Evolutionary conservation across 2,797 vertebrate genomes (phyloP), one percentile per base, ranked within the genome.

Genomic region (Scleropages formosus): DNA sequence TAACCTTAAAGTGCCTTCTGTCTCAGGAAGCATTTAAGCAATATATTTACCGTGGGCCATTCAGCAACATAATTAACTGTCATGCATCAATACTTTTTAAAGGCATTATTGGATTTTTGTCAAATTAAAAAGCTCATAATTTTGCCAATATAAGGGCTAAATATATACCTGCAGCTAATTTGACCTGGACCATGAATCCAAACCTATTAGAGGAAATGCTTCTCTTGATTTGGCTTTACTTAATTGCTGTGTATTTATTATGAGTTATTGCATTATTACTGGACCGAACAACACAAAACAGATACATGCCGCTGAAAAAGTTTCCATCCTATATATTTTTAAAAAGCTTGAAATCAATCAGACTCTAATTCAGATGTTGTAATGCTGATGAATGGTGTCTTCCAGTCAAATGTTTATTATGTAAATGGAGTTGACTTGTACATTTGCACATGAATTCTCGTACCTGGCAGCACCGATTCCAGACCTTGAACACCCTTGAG

Each of bases 21-120:
- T 89, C 90, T 83, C 89, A 91, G 90, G 89, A 91, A 92, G 85
- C 88, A 88, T 89, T 93, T 90, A 91, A 88, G 88, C 88, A 90
- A 88, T 90, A 86, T 85, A 86, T 88, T 89, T 75, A 85, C 84
- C 80, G 80, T 76, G 83, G 87, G 85, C 85, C 89, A 90, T 89
- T 88, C 77, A 79, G 87, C 84, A 86, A 79, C 83, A 88, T 85
- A 89, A 90, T 90, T 85, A 91, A 87, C 90, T 88, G 85, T 89
- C 84, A 84, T 86, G 86, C 84, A 88, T 89, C 89, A 90, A 75
- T 85, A 82, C 82, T 78, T 84, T 87, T 87, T 90, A 89, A 91
- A 88, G 75, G 58, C 63, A 77, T 90, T 91, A 91, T 84, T 89
- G 78, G 82, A 89, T 86, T 89, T 91, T 87, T 89, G 81, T 89